Conservation (phyloP, 2,888 invertebrate genomes). For the Elgonia sp. region DNA sequence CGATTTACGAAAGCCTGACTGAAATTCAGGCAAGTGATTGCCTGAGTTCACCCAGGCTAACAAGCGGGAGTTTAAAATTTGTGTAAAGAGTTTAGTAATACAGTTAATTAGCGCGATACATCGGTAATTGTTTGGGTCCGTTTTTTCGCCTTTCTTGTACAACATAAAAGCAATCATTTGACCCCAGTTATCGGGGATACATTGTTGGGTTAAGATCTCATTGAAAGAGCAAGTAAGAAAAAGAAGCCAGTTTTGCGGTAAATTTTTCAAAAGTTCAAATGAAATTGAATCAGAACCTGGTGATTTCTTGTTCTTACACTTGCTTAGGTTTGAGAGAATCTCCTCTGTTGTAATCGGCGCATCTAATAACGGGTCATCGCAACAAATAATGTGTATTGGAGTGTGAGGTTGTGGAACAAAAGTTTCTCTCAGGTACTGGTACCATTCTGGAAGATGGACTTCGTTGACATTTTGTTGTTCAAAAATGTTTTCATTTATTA, state of each 20-base stretch:
- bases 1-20: slow-evolving; percentile 6
- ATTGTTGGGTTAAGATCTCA: neutral
- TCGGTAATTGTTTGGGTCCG: neutral
- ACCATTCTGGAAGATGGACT: neutral
- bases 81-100: neutral
- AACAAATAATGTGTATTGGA: no score
- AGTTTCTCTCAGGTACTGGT: neutral
- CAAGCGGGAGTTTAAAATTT: neutral
- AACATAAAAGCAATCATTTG: neutral
- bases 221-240: neutral
- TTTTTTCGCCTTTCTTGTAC: neutral
- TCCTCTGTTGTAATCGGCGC: neutral
- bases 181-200: neutral
- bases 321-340: neutral
- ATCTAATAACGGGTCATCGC: neutral
- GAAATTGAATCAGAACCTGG: neutral
- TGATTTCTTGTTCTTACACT: neutral
- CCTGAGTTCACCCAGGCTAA: neutral
- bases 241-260: neutral
- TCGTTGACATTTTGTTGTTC: neutral
- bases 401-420: neutral
- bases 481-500: neutral
- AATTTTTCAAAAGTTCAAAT: neutral
- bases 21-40: slow-evolving; percentile 19
- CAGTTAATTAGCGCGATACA: neutral